These are phyloP conservation scores for Pseudorhombus dupliciocellatus DNA, from an alignment of 2,113 vertebrate species.

Conservation along the genomic window DNA sequence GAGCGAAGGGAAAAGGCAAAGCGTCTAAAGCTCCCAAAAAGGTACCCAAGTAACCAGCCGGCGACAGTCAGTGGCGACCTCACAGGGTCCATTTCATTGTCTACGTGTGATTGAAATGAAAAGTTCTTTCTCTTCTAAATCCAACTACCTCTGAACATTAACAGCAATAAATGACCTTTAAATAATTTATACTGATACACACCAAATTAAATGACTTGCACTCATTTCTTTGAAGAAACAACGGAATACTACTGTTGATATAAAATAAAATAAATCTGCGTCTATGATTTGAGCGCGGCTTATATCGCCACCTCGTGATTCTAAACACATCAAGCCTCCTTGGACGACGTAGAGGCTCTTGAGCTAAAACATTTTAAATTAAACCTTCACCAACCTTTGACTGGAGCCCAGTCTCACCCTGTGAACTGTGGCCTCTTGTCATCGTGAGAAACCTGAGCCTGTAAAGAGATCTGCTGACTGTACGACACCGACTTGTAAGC, in stretches of 20 bases:
- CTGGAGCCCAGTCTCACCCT: not conserved
- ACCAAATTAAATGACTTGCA: too few species aligned
- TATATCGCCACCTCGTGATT: too few species aligned
- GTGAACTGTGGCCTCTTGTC: conserved; percentile 5
- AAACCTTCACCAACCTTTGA: not conserved
- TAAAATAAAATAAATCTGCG: too few species aligned
- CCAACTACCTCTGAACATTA: not conserved
- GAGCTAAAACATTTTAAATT: not conserved
- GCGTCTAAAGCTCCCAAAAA: conserved; percentile 69
- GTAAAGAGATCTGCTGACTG: conserved; percentile 30
- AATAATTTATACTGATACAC: too few species aligned
- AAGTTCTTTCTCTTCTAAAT: too few species aligned
- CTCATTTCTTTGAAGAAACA: too few species aligned
- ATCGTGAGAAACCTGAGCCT: conserved; percentile 38
- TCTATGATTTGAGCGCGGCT: too few species aligned
- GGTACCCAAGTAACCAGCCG: conserved; percentile 47
- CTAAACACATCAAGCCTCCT: too few species aligned
- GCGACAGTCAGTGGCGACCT: not conserved
- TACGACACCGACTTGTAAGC: conserved; percentile 47
- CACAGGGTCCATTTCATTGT: not conserved
- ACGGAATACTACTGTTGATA: too few species aligned
- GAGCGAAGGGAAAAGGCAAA: conserved; percentile 70
- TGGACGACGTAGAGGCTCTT: too few species aligned
- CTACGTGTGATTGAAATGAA: too few species aligned
- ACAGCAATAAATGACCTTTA: not conserved